Conservation (phyloP, 2,888 invertebrate species). For the Drosophila incognita region DNA sequence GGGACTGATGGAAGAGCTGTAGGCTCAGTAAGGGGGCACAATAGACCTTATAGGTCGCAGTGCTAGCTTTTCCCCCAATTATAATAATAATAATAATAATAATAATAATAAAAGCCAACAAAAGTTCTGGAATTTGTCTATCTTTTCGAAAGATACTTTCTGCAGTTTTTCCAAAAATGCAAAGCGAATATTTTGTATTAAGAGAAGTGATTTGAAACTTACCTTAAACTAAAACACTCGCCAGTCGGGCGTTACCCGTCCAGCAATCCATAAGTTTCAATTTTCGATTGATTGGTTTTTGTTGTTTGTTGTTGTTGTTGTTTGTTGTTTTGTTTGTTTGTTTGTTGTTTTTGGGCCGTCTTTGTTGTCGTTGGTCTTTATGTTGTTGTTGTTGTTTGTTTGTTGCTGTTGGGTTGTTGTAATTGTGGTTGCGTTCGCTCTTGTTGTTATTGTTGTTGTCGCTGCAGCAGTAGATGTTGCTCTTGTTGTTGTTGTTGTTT, state of each 20-base stretch:
- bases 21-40: too few species aligned
- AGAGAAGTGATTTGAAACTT: constrained; percentile 45
- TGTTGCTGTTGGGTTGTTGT: constrained; percentile 27
- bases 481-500: constrained; percentile 29
- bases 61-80: too few species aligned
- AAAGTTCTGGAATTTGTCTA: too few species aligned
- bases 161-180: background rate
- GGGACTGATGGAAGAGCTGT: too few species aligned
- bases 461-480: constrained; percentile 25
- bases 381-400: background rate
- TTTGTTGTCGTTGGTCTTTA: constrained; percentile 21
- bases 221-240: constrained; percentile 86
- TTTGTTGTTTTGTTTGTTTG: constrained; percentile 34
- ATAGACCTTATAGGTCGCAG: too few species aligned
- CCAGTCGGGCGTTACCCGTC: constrained; percentile 86
- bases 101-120: too few species aligned
- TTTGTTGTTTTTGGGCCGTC: constrained; percentile 8
- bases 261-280: constrained; percentile 86
- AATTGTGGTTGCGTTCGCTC: constrained; percentile 21
- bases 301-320: constrained; percentile 40
- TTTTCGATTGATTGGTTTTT: constrained; percentile 77
- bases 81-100: too few species aligned
- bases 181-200: background rate
- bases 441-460: constrained; percentile 22
- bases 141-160: background rate